A percentile compares a stretch with the other conserved stretches of the same genome.
Evolutionary conservation across 2,888 invertebrate genomes (phyloP).

Genomic region (Drosophila recens): DNA sequence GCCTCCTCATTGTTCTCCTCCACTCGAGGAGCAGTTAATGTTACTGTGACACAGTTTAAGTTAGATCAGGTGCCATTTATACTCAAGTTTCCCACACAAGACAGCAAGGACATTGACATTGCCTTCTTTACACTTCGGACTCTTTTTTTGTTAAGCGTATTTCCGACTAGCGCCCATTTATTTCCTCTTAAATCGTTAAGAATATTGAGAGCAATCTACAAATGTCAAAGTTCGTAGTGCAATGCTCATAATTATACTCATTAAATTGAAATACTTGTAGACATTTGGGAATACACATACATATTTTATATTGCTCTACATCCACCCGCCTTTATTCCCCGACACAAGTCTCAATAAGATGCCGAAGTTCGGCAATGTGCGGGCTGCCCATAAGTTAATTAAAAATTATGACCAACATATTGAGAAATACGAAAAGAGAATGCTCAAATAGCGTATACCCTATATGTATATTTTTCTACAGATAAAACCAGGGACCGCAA

Average conservation of each 20-base stretch:
- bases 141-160: no score
- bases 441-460: neutral
- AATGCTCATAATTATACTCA: slow-evolving; percentile 35
- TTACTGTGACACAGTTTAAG: slow-evolving; percentile 41
- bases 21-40: slow-evolving; percentile 10
- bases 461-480: neutral
- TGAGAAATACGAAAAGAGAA: neutral
- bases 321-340: neutral
- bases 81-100: slow-evolving; percentile 24
- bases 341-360: slow-evolving; percentile 48
- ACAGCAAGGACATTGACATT: slow-evolving; percentile 14
- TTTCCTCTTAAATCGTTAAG: neutral
- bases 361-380: slow-evolving; percentile 53
- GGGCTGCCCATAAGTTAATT: slow-evolving; percentile 64
- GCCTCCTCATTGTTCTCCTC: neutral
- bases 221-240: slow-evolving; percentile 40
- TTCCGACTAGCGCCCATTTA: neutral
- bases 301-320: neutral
- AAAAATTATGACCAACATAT: slow-evolving; percentile 70
- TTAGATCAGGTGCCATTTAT: slow-evolving; percentile 30
- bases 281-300: neutral
- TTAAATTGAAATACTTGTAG: slow-evolving; percentile 11
- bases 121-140: neutral
- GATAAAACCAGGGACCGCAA: neutral
- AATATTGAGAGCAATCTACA: slow-evolving; percentile 19